Evolutionary conservation across 2,888 invertebrate genomes (phyloP).

Genomic region (Platycheirus albimanus): DNA sequence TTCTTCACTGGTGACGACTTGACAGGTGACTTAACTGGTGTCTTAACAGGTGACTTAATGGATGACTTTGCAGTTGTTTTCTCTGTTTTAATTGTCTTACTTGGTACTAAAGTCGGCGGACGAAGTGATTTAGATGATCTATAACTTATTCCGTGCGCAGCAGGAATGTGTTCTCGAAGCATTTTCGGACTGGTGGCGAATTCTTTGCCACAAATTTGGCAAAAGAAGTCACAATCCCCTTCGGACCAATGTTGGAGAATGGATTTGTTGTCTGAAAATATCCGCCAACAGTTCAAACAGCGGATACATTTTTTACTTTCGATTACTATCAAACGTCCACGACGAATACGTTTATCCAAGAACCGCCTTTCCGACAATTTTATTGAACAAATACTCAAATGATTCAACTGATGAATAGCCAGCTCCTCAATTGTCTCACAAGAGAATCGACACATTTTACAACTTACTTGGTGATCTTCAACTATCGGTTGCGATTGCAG

Average conservation of each 20-base stretch:
- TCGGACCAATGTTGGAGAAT: slow-evolving; percentile 78
- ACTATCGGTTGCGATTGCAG: background rate
- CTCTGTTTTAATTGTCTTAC: slow-evolving; percentile 28
- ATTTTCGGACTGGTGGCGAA: slow-evolving; percentile 77
- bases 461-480: slow-evolving; percentile 46
- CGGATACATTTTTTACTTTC: slow-evolving; percentile 77
- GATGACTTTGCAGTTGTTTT: background rate
- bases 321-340: slow-evolving; percentile 76
- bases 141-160: slow-evolving; percentile 77
- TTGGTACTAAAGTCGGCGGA: slow-evolving; percentile 26
- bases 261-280: slow-evolving; percentile 77
- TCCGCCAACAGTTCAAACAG: slow-evolving; percentile 78
- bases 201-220: slow-evolving; percentile 78
- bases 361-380: slow-evolving; percentile 76
- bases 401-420: slow-evolving; percentile 78
- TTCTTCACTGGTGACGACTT: background rate
- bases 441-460: slow-evolving; percentile 74
- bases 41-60: background rate
- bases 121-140: slow-evolving; percentile 70
- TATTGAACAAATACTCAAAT: slow-evolving; percentile 75
- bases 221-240: slow-evolving; percentile 78
- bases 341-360: slow-evolving; percentile 75
- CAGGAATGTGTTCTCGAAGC: slow-evolving; percentile 77
- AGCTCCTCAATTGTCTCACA: slow-evolving; percentile 75
- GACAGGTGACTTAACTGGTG: background rate